Evolutionary conservation across 2,797 vertebrate species (phyloP).

Genomic region (Cryptoblepharus egeriae): DNA sequence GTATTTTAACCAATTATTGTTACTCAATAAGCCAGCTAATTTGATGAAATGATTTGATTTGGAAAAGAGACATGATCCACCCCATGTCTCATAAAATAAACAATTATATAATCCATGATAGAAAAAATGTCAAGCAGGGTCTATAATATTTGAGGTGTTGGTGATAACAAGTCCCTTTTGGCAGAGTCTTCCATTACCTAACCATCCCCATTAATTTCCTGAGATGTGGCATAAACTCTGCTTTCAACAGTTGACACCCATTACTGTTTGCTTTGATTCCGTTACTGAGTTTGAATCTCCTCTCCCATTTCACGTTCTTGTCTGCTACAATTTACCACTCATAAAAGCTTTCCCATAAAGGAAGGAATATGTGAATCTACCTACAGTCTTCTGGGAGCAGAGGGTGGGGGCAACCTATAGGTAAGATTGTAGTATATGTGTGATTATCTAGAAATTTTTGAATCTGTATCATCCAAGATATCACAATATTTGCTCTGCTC

Average conservation of each 20-base stretch:
- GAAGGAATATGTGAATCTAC: neutral
- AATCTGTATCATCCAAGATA: too few relatives aligned
- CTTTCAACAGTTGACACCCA: conserved; percentile 1
- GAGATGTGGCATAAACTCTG: conserved; percentile 1
- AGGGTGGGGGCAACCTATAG: too few relatives aligned
- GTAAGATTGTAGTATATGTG: too few relatives aligned
- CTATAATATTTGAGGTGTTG: neutral
- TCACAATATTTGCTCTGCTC: too few relatives aligned
- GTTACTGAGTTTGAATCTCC: neutral
- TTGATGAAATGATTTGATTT: conserved; percentile 2
- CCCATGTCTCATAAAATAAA: neutral
- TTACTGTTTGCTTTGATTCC: neutral
- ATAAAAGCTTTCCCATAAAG: neutral
- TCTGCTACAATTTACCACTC: neutral
- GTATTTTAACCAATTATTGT: conserved; percentile 15
- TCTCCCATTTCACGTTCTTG: neutral
- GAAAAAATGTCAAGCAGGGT: neutral
- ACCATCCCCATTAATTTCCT: neutral
- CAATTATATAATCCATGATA: neutral
- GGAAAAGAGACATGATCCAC: conserved; percentile 18
- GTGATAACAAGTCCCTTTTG: neutral
- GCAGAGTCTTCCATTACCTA: neutral
- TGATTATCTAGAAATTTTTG: too few relatives aligned
- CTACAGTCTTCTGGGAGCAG: neutral
- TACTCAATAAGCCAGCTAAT: conserved; percentile 14